Evolutionary conservation across 2,113 vertebrate species (phyloP).

Genomic region (Lanius ludovicianus): DNA sequence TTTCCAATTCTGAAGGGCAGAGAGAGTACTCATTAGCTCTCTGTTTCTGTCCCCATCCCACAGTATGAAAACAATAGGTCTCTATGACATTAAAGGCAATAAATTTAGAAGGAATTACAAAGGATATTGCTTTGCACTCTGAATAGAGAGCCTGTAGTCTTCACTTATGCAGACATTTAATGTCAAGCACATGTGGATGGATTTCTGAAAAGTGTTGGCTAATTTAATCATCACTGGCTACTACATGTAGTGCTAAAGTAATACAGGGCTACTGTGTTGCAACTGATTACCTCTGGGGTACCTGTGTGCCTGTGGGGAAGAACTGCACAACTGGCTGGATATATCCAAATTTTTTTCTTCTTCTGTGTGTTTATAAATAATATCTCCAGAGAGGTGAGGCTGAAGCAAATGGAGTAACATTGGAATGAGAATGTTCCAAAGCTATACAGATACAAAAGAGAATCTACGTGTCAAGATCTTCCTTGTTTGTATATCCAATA

Average conservation of each 20-base stretch:
- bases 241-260: neutral
- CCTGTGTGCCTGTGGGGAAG: neutral
- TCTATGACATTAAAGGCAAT: neutral
- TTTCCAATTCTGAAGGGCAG: neutral
- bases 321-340: neutral
- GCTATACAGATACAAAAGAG: neutral
- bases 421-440: neutral
- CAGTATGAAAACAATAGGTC: neutral
- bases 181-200: neutral
- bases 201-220: neutral
- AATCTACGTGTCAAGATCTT: neutral
- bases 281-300: neutral
- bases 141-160: neutral
- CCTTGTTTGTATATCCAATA: neutral
- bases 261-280: neutral
- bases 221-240: neutral
- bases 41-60: neutral
- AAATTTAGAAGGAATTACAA: slow-evolving; percentile 4
- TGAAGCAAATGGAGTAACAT: neutral
- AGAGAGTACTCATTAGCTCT: neutral
- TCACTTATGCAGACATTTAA: neutral
- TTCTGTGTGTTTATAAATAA: neutral
- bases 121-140: neutral
- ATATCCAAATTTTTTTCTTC: neutral
- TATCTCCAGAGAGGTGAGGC: neutral